These are phyloP conservation scores for Meganola albula DNA, from an alignment of 2,888 invertebrate species.

Conservation along the genomic window DNA sequence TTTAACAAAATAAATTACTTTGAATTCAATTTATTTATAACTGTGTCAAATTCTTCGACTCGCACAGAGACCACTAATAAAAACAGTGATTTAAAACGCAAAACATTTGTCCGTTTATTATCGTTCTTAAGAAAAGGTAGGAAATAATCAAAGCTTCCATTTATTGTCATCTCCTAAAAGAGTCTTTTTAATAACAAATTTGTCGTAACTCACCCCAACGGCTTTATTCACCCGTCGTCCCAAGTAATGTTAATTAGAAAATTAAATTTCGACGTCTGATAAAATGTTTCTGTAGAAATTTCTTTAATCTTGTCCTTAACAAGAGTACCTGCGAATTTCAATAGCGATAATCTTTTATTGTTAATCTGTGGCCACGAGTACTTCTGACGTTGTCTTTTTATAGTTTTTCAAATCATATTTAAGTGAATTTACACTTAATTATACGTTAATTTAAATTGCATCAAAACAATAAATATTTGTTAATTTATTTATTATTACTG, in stretches of 20 bases:
- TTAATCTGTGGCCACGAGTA: slow-evolving; percentile 9
- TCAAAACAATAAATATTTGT: not conserved
- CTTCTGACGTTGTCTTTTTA: not conserved
- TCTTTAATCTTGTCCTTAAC: slow-evolving; percentile 24
- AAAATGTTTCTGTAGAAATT: slow-evolving; percentile 37
- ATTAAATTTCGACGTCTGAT: slow-evolving; percentile 47
- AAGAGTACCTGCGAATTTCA: slow-evolving; percentile 14
- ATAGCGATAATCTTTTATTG: slow-evolving; percentile 22
- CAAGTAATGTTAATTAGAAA: slow-evolving; percentile 55
- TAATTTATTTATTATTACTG: too few relatives aligned
- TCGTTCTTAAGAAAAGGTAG: slow-evolving; percentile 22
- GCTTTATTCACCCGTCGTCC: slow-evolving; percentile 47
- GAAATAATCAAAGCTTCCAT: slow-evolving; percentile 35
- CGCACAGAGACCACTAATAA: too few relatives aligned
- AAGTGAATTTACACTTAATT: not conserved
- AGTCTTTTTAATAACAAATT: slow-evolving; percentile 43
- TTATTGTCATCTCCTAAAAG: slow-evolving; percentile 33
- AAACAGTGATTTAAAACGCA: too few relatives aligned
- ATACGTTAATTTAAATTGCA: not conserved
- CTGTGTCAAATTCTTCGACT: too few relatives aligned
- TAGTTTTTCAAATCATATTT: not conserved
- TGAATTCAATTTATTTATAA: too few relatives aligned
- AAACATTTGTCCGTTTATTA: too few relatives aligned
- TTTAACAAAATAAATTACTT: too few relatives aligned
- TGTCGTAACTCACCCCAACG: slow-evolving; percentile 43